Base-by-base conservation (phyloP, 2,888 invertebrate genomes). In the Caenorhabditis auriculariae region DNA sequence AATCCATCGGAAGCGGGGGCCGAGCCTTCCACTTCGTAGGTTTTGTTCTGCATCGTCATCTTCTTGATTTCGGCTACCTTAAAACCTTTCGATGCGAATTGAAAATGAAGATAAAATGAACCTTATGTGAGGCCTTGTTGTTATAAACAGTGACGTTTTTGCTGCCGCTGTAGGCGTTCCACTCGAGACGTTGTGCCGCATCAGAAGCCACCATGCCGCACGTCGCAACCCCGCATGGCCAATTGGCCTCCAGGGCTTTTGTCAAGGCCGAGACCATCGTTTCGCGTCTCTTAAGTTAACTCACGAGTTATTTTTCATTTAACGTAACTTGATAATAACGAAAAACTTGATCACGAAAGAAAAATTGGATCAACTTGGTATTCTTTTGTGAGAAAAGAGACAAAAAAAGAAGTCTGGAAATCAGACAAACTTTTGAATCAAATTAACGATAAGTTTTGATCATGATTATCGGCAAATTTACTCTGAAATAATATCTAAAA, bases 121-220 rank as follows among this genome's bases (percentile, higher is more conserved):
- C 72, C 59, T 73, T 67, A 19, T 53, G 46, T 4, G 63, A 54
- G n/a, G 42, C 56, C 44, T 71, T 71, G 44, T 64, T 62, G 21
- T 54, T 61, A 53, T 73, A 73, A 19, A 62, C 60, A 17, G 62
- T 66, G 9, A 65, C 61, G 7, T 54, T 69, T 38, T 71, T 73
- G 29, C 56, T 46, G 27, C 38, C 46, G 9, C 44, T 47, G 38
- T 52, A 71, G 49, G 64, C 42, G 17, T 45, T 53, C 42, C 58
- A 65, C 42, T 73, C 73, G 39, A 73, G 7, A 39, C 59, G 51
- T 21, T 56, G 60, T 5, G 69, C 66, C 21, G 65, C 47, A 12
- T 12, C 28, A 19, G 37, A 23, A 3, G 53, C 19, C 1, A 54
- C 45, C 6, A 48, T 39, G 15, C 47, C 51, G 5, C n/a, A 6